Evolutionary conservation across 1,140 invertebrate species (phyloP).

Genomic region (Pseudomyrmex gracilis): DNA sequence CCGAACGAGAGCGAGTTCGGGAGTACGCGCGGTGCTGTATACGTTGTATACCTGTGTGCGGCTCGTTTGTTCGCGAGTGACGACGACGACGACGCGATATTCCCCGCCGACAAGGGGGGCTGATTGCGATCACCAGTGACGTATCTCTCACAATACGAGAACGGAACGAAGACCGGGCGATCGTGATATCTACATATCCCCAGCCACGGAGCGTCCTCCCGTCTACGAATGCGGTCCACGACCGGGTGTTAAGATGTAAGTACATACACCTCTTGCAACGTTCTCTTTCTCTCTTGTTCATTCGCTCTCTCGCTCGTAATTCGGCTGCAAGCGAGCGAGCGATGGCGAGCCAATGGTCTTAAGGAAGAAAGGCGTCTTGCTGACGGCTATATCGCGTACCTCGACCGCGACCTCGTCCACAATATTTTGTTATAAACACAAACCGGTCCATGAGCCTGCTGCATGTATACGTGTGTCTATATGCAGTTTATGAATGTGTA

Average conservation of each 20-base stretch:
- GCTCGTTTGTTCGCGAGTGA: slow-evolving; percentile 28
- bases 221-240: slow-evolving; percentile 71
- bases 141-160: slow-evolving; percentile 57
- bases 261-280: slow-evolving; percentile 36
- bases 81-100: not conserved
- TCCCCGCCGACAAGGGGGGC: not conserved
- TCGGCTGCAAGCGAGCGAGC: slow-evolving; percentile 6
- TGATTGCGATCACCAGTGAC: slow-evolving; percentile 53
- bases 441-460: slow-evolving; percentile 22
- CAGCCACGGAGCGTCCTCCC: slow-evolving; percentile 55
- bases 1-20: slow-evolving; percentile 38
- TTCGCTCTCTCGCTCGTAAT: not conserved
- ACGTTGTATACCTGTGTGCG: slow-evolving; percentile 8
- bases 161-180: slow-evolving; percentile 20
- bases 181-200: slow-evolving; percentile 3
- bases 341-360: slow-evolving; percentile 24
- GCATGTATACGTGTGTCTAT: not conserved
- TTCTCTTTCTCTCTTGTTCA: not conserved
- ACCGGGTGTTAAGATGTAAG: slow-evolving; percentile 75
- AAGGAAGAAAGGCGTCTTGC: slow-evolving; percentile 57
- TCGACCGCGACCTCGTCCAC: slow-evolving; percentile 28
- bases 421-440: slow-evolving; percentile 63
- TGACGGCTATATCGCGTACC: slow-evolving; percentile 35
- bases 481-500: not conserved
- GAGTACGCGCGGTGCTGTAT: slow-evolving; percentile 7